phyloP scores from a whole-genome alignment of 2,888 invertebrate species.

The Uropetala carovei region DNA sequence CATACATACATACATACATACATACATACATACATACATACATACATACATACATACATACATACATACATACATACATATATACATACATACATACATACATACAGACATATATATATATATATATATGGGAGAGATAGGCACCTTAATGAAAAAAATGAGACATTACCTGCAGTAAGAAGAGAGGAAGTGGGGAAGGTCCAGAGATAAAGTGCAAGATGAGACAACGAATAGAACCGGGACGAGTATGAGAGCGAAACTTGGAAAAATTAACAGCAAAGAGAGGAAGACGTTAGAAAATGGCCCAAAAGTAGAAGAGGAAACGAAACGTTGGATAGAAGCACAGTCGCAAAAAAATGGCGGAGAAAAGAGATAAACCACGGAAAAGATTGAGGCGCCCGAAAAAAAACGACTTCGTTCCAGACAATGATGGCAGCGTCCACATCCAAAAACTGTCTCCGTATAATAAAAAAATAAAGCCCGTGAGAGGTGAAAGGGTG shows the following conservation, averaged over 20 bases:
- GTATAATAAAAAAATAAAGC: not conserved
- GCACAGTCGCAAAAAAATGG: not conserved
- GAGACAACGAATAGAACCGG: not conserved
- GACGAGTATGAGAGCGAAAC: not conserved
- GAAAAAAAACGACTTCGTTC: constrained; percentile 28
- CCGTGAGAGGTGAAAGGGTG: constrained; percentile 7
- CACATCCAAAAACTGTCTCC: not conserved
- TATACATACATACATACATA: too few relatives aligned
- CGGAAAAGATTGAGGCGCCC: not conserved
- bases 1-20: too few relatives aligned
- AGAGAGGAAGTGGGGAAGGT: not conserved
- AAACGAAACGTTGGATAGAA: constrained; percentile 4
- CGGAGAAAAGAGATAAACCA: not conserved
- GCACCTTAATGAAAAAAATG: not conserved
- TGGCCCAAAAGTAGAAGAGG: not conserved
- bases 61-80: too few relatives aligned
- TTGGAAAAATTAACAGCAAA: not conserved
- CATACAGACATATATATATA: too few relatives aligned
- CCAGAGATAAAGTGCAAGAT: not conserved
- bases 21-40: too few relatives aligned
- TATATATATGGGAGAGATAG: not conserved
- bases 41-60: too few relatives aligned
- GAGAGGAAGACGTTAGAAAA: not conserved
- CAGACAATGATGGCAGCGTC: not conserved
- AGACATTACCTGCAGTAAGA: not conserved